Evolutionary conservation across 2,113 vertebrate species (phyloP).

Genomic region (Progne subis): DNA sequence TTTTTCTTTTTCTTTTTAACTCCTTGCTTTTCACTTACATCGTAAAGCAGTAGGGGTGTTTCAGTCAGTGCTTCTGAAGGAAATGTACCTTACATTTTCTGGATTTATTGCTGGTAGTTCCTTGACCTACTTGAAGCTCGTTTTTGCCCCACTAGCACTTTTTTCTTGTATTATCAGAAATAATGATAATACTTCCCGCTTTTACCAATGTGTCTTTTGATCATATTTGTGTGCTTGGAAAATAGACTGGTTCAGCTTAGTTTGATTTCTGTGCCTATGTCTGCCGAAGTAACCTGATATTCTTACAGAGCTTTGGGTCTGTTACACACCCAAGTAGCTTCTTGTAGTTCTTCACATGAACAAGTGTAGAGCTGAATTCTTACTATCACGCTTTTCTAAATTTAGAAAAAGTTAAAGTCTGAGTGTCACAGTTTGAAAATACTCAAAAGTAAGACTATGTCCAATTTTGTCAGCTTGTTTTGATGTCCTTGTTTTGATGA

Average conservation of each 20-base stretch:
- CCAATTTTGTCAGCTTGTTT: background rate
- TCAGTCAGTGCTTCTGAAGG: background rate
- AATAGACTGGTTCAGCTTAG: background rate
- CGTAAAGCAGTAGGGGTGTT: background rate
- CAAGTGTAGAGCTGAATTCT: background rate
- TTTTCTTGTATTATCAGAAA: background rate
- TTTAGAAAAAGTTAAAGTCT: background rate
- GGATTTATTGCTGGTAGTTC: background rate
- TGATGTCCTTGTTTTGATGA: background rate
- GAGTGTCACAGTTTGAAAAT: background rate
- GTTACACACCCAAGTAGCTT: rapidly evolving
- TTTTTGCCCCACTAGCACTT: background rate
- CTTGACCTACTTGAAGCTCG: background rate
- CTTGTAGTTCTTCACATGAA: background rate
- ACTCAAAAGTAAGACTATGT: background rate
- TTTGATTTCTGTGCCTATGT: background rate
- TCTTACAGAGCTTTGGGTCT: background rate
- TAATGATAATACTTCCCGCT: background rate
- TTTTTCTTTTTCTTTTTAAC: background rate
- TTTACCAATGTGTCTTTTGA: background rate
- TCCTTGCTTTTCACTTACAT: background rate
- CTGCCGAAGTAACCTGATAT: background rate
- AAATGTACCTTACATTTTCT: background rate
- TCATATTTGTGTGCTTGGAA: background rate
- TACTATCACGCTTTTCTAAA: background rate